Percentiles rank a stretch among this genome's conserved stretches.
phyloP scores from a whole-genome alignment of 2,797 vertebrate species.

The Clamator glandarius region DNA sequence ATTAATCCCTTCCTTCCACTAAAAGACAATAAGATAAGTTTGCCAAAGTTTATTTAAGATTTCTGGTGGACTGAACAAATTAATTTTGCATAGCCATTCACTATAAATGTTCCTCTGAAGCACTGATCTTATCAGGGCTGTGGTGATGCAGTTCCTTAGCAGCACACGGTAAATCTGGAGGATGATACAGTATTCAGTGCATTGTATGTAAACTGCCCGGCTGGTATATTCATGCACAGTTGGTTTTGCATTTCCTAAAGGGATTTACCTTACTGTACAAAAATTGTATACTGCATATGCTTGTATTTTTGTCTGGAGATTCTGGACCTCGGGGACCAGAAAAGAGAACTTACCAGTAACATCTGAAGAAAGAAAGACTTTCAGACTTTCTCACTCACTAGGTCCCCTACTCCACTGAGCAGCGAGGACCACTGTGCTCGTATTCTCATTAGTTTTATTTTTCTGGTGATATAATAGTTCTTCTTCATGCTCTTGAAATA shows the following conservation, averaged over 20 bases:
- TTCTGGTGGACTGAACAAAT: background rate
- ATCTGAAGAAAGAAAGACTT: background rate
- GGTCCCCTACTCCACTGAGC: background rate
- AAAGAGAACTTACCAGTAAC: background rate
- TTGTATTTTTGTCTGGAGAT: background rate
- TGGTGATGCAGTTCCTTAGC: background rate
- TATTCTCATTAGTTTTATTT: background rate
- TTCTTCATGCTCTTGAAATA: background rate
- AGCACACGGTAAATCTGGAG: background rate
- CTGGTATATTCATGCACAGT: background rate
- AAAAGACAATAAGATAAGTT: background rate
- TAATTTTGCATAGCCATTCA: background rate
- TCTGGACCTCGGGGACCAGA: background rate
- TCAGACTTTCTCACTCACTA: background rate
- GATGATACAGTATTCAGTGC: background rate
- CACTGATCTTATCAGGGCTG: background rate
- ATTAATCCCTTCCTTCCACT: background rate
- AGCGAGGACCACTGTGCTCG: background rate
- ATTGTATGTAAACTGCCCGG: background rate
- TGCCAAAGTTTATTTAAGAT: background rate
- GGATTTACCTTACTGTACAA: background rate
- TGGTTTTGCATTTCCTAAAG: conserved; percentile 10
- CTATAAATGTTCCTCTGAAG: background rate
- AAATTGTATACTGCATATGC: background rate
- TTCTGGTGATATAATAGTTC: background rate